Conservation (phyloP, 2,888 invertebrate genomes). For the Aporophyla lueneburgensis region DNA sequence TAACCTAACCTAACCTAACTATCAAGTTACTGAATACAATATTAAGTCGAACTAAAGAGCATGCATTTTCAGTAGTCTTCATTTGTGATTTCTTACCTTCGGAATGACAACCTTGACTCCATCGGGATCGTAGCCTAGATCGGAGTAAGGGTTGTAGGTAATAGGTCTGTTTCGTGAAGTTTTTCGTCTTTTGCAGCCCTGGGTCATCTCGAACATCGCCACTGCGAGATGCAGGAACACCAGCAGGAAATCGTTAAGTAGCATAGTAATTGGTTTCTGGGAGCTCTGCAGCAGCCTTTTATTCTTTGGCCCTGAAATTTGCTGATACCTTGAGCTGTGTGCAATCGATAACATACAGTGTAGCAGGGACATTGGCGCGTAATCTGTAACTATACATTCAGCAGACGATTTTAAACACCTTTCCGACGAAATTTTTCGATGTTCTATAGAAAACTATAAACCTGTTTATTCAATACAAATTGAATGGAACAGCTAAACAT, state of each 20-base stretch:
- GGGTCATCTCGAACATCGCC: slow-evolving; percentile 71
- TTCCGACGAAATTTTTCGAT: too few relatives aligned
- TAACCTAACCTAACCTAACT: too few relatives aligned
- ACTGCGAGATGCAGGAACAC: slow-evolving; percentile 79
- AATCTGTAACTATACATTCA: too few relatives aligned
- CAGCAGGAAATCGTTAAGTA: slow-evolving; percentile 77
- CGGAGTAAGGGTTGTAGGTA: not conserved
- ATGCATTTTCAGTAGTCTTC: too few relatives aligned
- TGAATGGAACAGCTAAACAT: too few relatives aligned
- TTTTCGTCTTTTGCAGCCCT: slow-evolving; percentile 54
- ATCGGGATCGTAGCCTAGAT: slow-evolving; percentile 24
- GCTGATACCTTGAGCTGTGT: not conserved
- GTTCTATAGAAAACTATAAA: too few relatives aligned
- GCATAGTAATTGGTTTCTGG: slow-evolving; percentile 55
- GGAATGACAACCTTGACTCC: slow-evolving; percentile 1
- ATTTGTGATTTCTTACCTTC: slow-evolving; percentile 24
- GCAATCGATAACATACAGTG: not conserved
- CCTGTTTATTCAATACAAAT: too few relatives aligned
- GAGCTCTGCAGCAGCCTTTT: not conserved
- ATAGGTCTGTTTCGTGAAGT: not conserved
- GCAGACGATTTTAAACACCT: too few relatives aligned
- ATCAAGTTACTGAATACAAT: too few relatives aligned
- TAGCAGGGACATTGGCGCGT: not conserved
- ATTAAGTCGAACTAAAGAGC: too few relatives aligned
- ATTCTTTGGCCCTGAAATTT: not conserved